Conservation (phyloP, 2,113 vertebrate species). For the Puffinus mauretanicus region DNA sequence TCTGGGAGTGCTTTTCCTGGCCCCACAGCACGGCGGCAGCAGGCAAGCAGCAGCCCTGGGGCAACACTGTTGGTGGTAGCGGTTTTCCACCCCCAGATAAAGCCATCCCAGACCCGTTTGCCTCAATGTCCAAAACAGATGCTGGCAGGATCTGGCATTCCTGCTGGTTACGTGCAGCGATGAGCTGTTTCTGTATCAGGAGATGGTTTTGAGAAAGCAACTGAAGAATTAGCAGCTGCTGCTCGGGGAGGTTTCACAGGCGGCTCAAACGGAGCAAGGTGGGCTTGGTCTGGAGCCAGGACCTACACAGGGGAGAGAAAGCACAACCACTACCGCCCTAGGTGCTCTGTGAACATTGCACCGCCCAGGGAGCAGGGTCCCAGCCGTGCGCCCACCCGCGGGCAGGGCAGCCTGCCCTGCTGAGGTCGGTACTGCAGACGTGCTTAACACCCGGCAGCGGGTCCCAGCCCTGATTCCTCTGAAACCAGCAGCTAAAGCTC, state of each 20-base stretch:
- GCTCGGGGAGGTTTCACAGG: neutral
- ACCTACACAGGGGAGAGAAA: neutral
- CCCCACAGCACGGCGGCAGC: accelerated
- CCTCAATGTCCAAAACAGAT: neutral
- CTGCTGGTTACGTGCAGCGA: neutral
- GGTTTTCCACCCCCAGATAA: neutral
- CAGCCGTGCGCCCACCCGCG: accelerated
- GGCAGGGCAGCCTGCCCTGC: neutral
- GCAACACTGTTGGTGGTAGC: neutral
- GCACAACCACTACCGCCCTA: neutral
- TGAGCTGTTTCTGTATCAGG: neutral
- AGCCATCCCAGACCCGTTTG: neutral
- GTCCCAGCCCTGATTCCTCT: neutral
- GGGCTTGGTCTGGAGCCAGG: neutral
- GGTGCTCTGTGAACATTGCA: neutral
- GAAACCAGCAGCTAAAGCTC: neutral
- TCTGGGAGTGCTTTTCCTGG: neutral
- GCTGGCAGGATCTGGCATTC: neutral
- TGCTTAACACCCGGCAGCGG: neutral
- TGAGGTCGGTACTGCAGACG: neutral
- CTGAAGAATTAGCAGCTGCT: neutral
- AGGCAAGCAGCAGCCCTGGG: neutral
- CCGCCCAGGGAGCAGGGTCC: neutral
- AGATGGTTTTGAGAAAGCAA: neutral
- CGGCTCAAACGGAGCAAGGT: accelerated